Evolutionary conservation across 2,888 invertebrate genomes (phyloP).

Genomic region (Pyrgus malvae): DNA sequence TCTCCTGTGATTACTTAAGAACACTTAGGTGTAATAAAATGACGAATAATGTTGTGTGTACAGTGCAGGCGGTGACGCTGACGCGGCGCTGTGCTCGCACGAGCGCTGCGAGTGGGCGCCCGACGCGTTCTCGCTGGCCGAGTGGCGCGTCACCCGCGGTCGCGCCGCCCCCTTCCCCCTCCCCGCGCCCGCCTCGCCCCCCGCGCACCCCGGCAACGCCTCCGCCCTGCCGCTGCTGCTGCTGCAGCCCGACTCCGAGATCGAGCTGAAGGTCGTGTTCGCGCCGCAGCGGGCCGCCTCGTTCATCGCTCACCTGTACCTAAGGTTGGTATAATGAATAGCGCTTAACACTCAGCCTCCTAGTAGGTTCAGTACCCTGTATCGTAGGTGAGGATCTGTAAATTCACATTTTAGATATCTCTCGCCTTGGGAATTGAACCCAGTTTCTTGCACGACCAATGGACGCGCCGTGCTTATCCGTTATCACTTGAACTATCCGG

Average conservation of each 20-base stretch:
- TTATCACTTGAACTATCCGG: no score
- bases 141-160: constrained; percentile 48
- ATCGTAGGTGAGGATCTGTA: no score
- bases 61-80: constrained; percentile 34
- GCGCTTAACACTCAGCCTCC: no score
- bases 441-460: no score
- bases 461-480: no score
- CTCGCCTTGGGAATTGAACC: no score
- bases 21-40: no score
- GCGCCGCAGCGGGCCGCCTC: constrained; percentile 61
- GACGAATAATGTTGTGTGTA: no score
- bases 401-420: no score
- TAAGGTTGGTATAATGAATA: constrained; percentile 62
- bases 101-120: constrained; percentile 35
- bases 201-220: constrained; percentile 21
- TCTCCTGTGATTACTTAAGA: no score
- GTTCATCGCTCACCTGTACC: constrained; percentile 75
- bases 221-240: constrained; percentile 43
- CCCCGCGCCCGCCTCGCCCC: constrained; percentile 17
- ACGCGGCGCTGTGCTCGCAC: constrained; percentile 29
- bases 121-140: constrained; percentile 47
- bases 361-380: no score
- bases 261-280: constrained; percentile 68
- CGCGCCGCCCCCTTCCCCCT: constrained; percentile 36
- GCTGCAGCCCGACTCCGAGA: constrained; percentile 77